Evolutionary conservation across 1,140 invertebrate genomes (phyloP), one percentile per base, ranked within the genome.

Genomic region (Drosophila serrata): DNA sequence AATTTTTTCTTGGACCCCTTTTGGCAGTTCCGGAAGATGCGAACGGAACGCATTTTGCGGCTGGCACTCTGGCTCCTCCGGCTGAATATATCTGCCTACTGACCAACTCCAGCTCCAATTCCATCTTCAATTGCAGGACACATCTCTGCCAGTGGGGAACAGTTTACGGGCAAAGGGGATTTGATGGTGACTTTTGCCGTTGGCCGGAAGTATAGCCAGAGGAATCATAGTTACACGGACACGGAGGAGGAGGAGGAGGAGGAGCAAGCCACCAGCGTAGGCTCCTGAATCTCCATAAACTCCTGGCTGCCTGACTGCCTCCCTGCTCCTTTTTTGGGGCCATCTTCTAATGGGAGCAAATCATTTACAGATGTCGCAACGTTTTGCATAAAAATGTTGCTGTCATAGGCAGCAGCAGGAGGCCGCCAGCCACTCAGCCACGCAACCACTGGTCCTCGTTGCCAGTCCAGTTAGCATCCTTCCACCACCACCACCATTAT

Each of bases 361-460:
- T 88, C 81, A 88, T 88, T 88, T 88, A 84, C 85, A 88, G 81
- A 90, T 88, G 85, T 84, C 69, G 85, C 85, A 90, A 79, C 77
- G 80, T 62, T 88, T 88, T 84, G 81, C 78, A 90, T 84, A 77
- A 90, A 90, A 88, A 88, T 59, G n/a, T 40, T 57, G 19, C 76
- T 81, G 78, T 59, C 84, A 80, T 63, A 88, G 76, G 82, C 70
- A 72, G 62, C 57, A 39, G 24, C 19, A 37, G 42, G 6, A 29
- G 42, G 6, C 49, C 27, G 45, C 45, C 15, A 19, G 27, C 48
- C 46, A 31, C 15, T 48, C 45, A 27, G 45, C 46, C 49, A 55
- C 51, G 51, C 35, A 55, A 29, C 42, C 42, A 42, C 37, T 64
- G 61, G 19, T 24, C 22, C 45, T 46, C 22, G 45, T 13, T 22